Evolutionary conservation across 2,888 invertebrate species (phyloP).

Genomic region (Thysanoteuthis rhombus): DNA sequence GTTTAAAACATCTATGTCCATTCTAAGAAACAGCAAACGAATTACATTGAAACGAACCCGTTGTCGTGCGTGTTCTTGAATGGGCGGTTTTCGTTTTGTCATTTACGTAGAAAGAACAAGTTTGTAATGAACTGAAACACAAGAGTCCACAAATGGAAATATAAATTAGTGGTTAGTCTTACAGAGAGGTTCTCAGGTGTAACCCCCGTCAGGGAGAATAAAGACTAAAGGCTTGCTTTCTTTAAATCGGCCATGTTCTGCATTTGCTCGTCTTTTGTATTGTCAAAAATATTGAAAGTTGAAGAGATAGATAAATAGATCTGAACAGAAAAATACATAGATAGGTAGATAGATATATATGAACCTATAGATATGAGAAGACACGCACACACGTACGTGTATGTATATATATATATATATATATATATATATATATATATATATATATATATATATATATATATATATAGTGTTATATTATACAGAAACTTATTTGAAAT

Average conservation of each 20-base stretch:
- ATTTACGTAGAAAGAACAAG: not conserved
- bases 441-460: too few relatives aligned
- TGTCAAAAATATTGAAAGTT: not conserved
- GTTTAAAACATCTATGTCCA: not conserved
- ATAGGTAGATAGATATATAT: not conserved
- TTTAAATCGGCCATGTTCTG: slow-evolving; percentile 12
- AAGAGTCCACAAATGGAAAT: not conserved
- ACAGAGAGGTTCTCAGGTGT: not conserved
- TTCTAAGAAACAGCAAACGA: not conserved
- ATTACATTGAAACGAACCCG: not conserved
- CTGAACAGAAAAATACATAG: not conserved
- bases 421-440: too few relatives aligned
- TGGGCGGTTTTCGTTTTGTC: not conserved
- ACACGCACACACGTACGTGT: too few relatives aligned
- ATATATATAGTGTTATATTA: too few relatives aligned
- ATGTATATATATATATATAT: too few relatives aligned
- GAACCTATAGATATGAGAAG: too few relatives aligned
- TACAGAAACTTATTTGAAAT: too few relatives aligned
- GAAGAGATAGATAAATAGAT: not conserved
- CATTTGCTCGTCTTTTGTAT: not conserved
- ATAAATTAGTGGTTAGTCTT: not conserved
- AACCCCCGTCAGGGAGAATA: not conserved
- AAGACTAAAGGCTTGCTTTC: not conserved
- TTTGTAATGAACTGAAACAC: not conserved
- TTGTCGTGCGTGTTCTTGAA: not conserved